Base-by-base conservation (phyloP, 2,797 vertebrate genomes). In the Arctocebus calabarensis region DNA sequence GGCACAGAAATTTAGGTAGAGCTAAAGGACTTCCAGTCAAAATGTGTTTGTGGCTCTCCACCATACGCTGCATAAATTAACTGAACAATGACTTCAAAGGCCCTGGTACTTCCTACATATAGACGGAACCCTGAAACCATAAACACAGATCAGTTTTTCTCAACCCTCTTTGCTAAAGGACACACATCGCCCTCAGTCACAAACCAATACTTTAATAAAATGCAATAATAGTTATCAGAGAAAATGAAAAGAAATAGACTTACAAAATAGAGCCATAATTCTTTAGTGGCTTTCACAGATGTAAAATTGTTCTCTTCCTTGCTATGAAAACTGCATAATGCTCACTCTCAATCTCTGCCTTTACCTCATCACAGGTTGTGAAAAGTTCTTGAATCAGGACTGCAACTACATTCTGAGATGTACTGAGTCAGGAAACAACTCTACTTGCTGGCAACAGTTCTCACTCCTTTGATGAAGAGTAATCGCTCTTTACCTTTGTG, bases 401-500 rank as follows among this genome's bases (percentile, higher is more conserved):
- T 32, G 10, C 20, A 43, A 68, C 73, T 19, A 45, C 17, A 34
- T 17, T 85, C 27, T 9, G 32, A 66, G 45, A 62, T 61, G 32
- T 27, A 77, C n/a, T 70, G 75, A 84, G n/a, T 48, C 79, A 70
- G 81, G 45, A 88, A 83, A 78, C 52, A 75, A 81, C 75, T 9
- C 77, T 2, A 43, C 48, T 55, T 48, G 9, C 34, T 77, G 71
- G 64, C 75, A 87, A 59, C 79, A 10, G 20, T 61, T 48, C 22
- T 95, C 81, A 91, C 90, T 87, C 52, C 48, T 89, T 73, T 85
- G 79, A 68, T 19, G 2, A 70, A 52, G 68, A 74, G 52, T 57
- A 75, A 66, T 2, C 4, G 61, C 48, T 75, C 74, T 86, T 95
- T 66, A 52, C 27, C 34, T 78, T 66, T 37, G 17, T 19, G 25